Percentiles rank a stretch among this genome's conserved stretches.
Evolutionary conservation across 2,113 vertebrate species (phyloP).

Genomic region (Paramormyrops kingsleyae): DNA sequence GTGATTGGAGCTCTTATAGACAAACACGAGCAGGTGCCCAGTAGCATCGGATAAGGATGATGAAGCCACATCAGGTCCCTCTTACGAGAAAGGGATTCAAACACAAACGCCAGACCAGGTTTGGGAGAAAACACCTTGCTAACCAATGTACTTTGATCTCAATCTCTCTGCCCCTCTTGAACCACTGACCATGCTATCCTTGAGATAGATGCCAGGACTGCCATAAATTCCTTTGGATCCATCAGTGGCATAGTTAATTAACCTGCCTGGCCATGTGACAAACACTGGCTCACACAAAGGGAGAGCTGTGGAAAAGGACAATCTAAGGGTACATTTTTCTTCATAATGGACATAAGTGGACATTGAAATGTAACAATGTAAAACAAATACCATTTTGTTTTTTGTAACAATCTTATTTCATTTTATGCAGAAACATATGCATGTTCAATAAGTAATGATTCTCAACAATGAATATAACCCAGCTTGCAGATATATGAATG

Average conservation of each 20-base stretch:
- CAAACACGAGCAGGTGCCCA: neutral
- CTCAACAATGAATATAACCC: neutral
- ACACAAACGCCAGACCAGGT: neutral
- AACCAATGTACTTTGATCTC: neutral
- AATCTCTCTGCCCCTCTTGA: neutral
- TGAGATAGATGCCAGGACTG: neutral
- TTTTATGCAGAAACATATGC: neutral
- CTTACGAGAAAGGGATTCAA: neutral
- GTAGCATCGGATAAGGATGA: neutral
- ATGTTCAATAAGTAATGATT: neutral
- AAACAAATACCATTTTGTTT: neutral
- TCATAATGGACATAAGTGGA: neutral
- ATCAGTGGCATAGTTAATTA: neutral
- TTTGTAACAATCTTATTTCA: neutral
- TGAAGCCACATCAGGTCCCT: neutral
- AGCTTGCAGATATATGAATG: neutral
- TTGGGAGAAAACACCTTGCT: neutral
- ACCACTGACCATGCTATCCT: neutral
- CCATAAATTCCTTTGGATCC: neutral
- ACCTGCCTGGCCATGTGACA: neutral
- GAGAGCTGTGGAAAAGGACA: neutral
- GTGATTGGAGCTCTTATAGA: neutral
- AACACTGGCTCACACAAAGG: neutral
- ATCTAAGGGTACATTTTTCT: neutral
- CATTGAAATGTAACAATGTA: neutral